Percentiles rank a stretch among this genome's conserved stretches.
These are phyloP conservation scores for Gymnogyps californianus DNA, from an alignment of 2,113 vertebrate genomes.

Conservation along the genomic window DNA sequence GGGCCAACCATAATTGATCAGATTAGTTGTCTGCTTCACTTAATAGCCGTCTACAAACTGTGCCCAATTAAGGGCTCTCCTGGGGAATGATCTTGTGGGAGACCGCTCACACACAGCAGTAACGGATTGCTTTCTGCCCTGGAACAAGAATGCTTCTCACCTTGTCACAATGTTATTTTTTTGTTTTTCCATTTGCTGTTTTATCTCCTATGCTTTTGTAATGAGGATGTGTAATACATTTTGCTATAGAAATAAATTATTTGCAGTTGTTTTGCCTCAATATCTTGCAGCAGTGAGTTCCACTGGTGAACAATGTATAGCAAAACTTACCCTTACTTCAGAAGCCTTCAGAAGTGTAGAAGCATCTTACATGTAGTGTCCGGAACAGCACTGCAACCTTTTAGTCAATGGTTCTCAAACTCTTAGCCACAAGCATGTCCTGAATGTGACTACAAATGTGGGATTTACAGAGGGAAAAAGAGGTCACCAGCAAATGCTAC, in stretches of 20 bases:
- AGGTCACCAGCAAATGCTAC: neutral
- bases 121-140: neutral
- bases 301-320: rapidly evolving
- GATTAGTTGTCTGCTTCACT: neutral
- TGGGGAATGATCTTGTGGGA: neutral
- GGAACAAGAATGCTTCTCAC: neutral
- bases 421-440: neutral
- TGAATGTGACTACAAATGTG: neutral
- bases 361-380: rapidly evolving
- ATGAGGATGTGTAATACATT: rapidly evolving
- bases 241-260: neutral
- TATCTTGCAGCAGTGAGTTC: neutral
- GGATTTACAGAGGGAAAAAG: neutral
- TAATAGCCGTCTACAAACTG: neutral
- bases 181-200: neutral
- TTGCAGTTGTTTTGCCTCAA: neutral
- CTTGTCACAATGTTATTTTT: no score
- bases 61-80: neutral
- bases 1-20: neutral
- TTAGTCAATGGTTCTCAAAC: rapidly evolving
- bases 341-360: neutral
- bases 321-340: neutral
- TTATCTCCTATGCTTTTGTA: neutral
- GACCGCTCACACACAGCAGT: rapidly evolving
- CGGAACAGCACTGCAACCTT: neutral